Evolutionary conservation across 2,113 vertebrate species (phyloP).

Genomic region (Potamarius usumacintae): DNA sequence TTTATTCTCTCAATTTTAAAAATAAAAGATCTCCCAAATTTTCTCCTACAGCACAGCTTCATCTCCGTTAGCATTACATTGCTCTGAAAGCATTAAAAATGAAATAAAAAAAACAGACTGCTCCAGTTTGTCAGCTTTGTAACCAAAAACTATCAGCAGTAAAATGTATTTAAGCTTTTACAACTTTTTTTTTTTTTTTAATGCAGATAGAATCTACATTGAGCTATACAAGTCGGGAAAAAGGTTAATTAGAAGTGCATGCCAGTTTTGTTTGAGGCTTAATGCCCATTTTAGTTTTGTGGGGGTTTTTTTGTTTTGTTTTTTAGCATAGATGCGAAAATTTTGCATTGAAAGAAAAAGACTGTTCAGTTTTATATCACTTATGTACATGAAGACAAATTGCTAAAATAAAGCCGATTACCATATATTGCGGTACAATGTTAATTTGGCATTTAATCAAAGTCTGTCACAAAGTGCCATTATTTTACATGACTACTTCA

Average conservation of each 20-base stretch:
- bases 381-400: neutral
- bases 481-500: neutral
- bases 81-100: neutral
- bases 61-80: neutral
- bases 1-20: neutral
- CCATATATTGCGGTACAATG: neutral
- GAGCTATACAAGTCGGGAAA: neutral
- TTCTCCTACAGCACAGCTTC: neutral
- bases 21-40: neutral
- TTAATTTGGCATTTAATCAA: neutral
- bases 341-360: neutral
- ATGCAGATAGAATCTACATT: neutral
- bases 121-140: neutral
- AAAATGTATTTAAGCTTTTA: neutral
- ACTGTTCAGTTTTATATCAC: neutral
- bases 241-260: neutral
- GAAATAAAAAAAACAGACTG: constrained; percentile 1
- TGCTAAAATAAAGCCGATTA: neutral
- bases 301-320: too few relatives aligned
- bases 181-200: too few relatives aligned
- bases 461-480: neutral
- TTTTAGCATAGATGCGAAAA: neutral
- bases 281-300: neutral
- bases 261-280: neutral
- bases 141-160: neutral